These are phyloP conservation scores for Drosophila tripunctata DNA, from an alignment of 2,888 invertebrate species.

Conservation along the genomic window DNA sequence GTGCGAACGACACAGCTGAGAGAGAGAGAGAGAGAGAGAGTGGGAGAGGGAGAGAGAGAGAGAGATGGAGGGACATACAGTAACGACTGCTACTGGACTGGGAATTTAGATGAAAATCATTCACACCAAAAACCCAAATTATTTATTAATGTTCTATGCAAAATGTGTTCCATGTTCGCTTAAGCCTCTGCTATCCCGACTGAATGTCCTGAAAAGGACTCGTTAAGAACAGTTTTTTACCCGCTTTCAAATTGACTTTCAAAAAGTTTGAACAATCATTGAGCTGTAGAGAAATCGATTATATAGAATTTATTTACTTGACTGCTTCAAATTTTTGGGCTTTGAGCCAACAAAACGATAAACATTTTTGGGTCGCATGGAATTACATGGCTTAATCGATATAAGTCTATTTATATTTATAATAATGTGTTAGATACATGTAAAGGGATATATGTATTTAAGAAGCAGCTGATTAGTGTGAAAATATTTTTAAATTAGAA, in stretches of 20 bases:
- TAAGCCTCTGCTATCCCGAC: background rate
- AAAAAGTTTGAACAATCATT: constrained; percentile 19
- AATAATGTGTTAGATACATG: background rate
- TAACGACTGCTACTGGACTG: constrained; percentile 33
- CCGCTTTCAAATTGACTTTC: constrained; percentile 25
- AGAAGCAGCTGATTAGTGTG: background rate
- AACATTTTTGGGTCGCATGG: background rate
- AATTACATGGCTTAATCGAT: constrained; percentile 12
- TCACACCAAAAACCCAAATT: constrained; percentile 70
- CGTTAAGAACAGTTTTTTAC: constrained; percentile 21
- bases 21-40: background rate
- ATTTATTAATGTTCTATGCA: constrained; percentile 73
- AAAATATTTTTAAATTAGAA: no score
- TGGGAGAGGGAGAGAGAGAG: background rate
- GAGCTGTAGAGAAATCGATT: constrained; percentile 49
- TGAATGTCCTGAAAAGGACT: constrained; percentile 11
- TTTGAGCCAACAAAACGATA: constrained; percentile 10
- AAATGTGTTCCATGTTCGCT: constrained; percentile 32
- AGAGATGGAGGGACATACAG: background rate
- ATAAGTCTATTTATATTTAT: constrained; percentile 9
- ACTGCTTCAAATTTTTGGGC: constrained; percentile 4
- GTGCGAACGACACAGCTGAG: no score
- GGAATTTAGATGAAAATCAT: constrained; percentile 72
- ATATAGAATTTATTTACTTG: constrained; percentile 27
- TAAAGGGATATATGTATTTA: no score